Conservation (phyloP, 2,888 invertebrate species). For the Cerceris ruficornis region DNA sequence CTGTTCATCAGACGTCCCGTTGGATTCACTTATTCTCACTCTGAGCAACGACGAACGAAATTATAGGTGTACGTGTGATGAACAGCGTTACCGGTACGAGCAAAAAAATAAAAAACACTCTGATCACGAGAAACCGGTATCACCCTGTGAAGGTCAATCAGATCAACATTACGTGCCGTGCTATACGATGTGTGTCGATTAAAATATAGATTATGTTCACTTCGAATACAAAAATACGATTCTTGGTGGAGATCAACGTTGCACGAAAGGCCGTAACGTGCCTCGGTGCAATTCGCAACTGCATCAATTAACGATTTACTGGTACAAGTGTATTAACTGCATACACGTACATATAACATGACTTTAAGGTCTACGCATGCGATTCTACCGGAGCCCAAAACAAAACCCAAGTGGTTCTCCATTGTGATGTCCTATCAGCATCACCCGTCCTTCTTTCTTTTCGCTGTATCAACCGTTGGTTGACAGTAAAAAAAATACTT, state of each 20-base stretch:
- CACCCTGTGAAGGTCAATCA: conserved; percentile 13
- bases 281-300: conserved; percentile 31
- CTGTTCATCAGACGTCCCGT: too few relatives aligned
- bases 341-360: conserved; percentile 17
- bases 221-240: conserved; percentile 70
- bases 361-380: not conserved
- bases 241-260: conserved; percentile 59
- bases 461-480: not conserved
- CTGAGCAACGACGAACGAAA: too few relatives aligned
- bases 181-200: conserved; percentile 54
- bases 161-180: conserved; percentile 36
- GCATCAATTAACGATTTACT: conserved; percentile 40
- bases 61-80: too few relatives aligned
- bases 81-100: too few relatives aligned
- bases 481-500: conserved; percentile 12
- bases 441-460: not conserved
- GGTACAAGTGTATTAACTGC: conserved; percentile 31
- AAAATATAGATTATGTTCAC: conserved; percentile 65
- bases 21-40: too few relatives aligned
- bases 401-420: not conserved
- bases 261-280: conserved; percentile 44
- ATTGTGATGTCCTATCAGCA: not conserved
- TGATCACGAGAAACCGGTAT: not conserved
- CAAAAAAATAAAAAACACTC: too few relatives aligned
- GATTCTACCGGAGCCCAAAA: conserved; percentile 12